These are phyloP conservation scores for Telmatherina bonti DNA, from an alignment of 2,797 vertebrate genomes.

Conservation along the genomic window DNA sequence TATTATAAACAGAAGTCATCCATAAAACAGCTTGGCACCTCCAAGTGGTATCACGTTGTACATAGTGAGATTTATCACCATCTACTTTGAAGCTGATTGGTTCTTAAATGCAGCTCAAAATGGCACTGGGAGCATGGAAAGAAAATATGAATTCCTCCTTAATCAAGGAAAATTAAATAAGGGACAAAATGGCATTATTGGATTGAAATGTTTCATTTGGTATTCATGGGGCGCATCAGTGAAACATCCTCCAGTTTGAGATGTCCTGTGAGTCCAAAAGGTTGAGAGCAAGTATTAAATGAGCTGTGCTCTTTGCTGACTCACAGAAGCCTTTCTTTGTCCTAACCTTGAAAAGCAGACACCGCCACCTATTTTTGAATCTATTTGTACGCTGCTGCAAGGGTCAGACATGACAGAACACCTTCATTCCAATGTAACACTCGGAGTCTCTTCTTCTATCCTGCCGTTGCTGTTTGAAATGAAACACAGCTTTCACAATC, in stretches of 20 bases:
- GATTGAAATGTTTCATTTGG: not conserved
- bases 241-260: not conserved
- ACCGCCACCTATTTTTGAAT: slow-evolving; percentile 52
- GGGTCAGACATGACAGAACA: slow-evolving; percentile 55
- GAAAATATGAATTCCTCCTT: not conserved
- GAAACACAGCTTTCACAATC: slow-evolving; percentile 58
- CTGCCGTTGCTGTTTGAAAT: slow-evolving; percentile 44
- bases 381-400: slow-evolving; percentile 40
- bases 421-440: slow-evolving; percentile 57
- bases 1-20: not conserved
- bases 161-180: not conserved
- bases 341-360: slow-evolving; percentile 68
- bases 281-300: slow-evolving; percentile 42
- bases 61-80: slow-evolving; percentile 8
- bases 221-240: not conserved
- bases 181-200: not conserved
- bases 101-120: not conserved
- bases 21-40: not conserved
- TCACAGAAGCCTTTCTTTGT: slow-evolving; percentile 42
- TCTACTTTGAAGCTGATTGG: not conserved
- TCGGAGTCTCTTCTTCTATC: slow-evolving; percentile 26
- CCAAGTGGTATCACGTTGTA: not conserved
- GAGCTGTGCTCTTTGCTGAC: slow-evolving; percentile 55
- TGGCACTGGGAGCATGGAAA: not conserved
- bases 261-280: slow-evolving; percentile 22